Evolutionary conservation across 2,888 invertebrate species (phyloP).

Genomic region (Melinopterus prodromus): DNA sequence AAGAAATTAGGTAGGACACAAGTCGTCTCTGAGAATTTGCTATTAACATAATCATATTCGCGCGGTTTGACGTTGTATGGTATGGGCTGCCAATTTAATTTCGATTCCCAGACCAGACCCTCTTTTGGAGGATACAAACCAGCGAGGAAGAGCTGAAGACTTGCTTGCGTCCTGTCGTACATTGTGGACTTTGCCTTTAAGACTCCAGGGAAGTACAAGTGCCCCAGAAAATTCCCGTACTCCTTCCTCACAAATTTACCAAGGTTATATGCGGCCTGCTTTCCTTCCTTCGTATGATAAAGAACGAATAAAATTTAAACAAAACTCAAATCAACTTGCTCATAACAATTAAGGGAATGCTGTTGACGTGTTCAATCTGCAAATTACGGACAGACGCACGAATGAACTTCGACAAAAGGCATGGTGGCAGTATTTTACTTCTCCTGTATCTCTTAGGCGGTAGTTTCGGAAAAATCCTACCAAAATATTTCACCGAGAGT

Average conservation of each 20-base stretch:
- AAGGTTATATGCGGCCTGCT: slow-evolving; percentile 66
- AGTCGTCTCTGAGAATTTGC: slow-evolving; percentile 23
- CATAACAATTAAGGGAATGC: too few relatives aligned
- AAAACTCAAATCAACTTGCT: too few relatives aligned
- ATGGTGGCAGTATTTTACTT: too few relatives aligned
- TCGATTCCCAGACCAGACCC: slow-evolving; percentile 64
- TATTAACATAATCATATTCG: slow-evolving; percentile 44
- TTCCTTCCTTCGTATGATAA: slow-evolving; percentile 63
- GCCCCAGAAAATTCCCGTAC: slow-evolving; percentile 66
- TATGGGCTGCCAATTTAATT: slow-evolving; percentile 77
- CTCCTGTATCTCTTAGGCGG: too few relatives aligned
- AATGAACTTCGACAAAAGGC: too few relatives aligned
- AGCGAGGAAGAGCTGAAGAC: slow-evolving; percentile 71
- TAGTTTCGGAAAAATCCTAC: too few relatives aligned
- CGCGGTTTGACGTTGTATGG: slow-evolving; percentile 71
- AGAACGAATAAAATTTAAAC: slow-evolving; percentile 32
- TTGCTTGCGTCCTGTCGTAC: slow-evolving; percentile 76
- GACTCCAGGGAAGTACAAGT: slow-evolving; percentile 62
- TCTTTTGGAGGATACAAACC: slow-evolving; percentile 71
- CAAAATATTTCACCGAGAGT: too few relatives aligned
- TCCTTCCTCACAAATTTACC: slow-evolving; percentile 68
- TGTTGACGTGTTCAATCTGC: too few relatives aligned
- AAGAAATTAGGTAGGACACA: not conserved
- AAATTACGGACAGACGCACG: too few relatives aligned
- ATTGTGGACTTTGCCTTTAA: slow-evolving; percentile 73